These are phyloP conservation scores for Orgyia antiqua DNA, from an alignment of 2,888 invertebrate species.

Conservation along the genomic window DNA sequence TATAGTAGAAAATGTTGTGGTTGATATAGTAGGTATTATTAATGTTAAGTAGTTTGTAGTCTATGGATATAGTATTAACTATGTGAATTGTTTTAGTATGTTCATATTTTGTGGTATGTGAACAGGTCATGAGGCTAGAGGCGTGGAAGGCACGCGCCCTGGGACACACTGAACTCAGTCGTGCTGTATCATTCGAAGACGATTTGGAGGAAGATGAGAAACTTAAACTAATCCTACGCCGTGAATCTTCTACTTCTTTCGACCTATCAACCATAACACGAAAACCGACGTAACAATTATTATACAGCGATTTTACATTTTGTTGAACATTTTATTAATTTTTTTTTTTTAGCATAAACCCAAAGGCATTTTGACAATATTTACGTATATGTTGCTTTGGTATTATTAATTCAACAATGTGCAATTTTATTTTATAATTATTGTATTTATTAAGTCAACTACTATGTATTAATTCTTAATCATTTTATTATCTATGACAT, in stretches of 20 bases:
- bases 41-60: no score
- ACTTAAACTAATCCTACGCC: conserved; percentile 51
- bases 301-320: background rate
- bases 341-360: background rate
- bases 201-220: conserved; percentile 64
- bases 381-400: no score
- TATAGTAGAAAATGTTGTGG: no score
- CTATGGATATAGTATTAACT: no score
- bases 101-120: no score
- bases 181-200: conserved; percentile 59
- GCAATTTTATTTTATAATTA: no score
- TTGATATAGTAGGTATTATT: no score
- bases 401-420: no score
- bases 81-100: no score
- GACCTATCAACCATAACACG: conserved; percentile 41
- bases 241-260: conserved; percentile 58
- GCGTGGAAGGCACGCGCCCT: conserved; percentile 80
- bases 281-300: conserved; percentile 42
- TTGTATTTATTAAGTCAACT: no score
- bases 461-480: no score
- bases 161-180: conserved; percentile 57
- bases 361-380: conserved; percentile 12
- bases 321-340: conserved; percentile 7
- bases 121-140: conserved; percentile 88
- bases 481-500: no score